Conservation (phyloP, 2,888 invertebrate genomes). For the Chrysolina haemoptera region DNA sequence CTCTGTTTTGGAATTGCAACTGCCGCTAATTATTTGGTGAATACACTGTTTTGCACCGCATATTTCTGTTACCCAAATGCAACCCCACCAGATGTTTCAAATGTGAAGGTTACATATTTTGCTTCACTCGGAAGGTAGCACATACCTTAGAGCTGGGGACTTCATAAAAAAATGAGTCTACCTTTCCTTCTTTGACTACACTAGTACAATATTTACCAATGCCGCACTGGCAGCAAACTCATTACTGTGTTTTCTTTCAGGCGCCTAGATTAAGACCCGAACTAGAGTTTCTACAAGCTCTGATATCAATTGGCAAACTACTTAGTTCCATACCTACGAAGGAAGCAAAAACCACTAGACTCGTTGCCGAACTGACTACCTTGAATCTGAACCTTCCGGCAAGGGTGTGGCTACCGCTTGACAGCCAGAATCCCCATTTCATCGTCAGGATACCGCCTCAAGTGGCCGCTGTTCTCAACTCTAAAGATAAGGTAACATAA, state of each 20-base stretch:
- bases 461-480: conserved; percentile 97
- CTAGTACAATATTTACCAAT: too few relatives aligned
- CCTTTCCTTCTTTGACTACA: too few relatives aligned
- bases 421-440: conserved; percentile 88
- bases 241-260: conserved; percentile 66
- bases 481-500: conserved; percentile 89
- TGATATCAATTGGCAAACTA: conserved; percentile 89
- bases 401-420: conserved; percentile 96
- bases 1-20: too few relatives aligned
- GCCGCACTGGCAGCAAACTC: too few relatives aligned
- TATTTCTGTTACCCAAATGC: too few relatives aligned
- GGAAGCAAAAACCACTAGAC: conserved; percentile 92
- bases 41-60: too few relatives aligned
- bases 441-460: conserved; percentile 97
- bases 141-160: too few relatives aligned
- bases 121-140: too few relatives aligned
- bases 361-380: conserved; percentile 93
- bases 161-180: too few relatives aligned
- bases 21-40: too few relatives aligned
- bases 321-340: conserved; percentile 87
- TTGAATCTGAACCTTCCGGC: conserved; percentile 98
- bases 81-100: too few relatives aligned
- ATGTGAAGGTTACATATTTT: too few relatives aligned
- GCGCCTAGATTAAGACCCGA: conserved; percentile 88
- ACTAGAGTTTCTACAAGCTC: conserved; percentile 88